Percentiles rank a stretch among this genome's conserved stretches.
Evolutionary conservation across 2,888 invertebrate genomes (phyloP).

Genomic region (Pterobdella sp.): DNA sequence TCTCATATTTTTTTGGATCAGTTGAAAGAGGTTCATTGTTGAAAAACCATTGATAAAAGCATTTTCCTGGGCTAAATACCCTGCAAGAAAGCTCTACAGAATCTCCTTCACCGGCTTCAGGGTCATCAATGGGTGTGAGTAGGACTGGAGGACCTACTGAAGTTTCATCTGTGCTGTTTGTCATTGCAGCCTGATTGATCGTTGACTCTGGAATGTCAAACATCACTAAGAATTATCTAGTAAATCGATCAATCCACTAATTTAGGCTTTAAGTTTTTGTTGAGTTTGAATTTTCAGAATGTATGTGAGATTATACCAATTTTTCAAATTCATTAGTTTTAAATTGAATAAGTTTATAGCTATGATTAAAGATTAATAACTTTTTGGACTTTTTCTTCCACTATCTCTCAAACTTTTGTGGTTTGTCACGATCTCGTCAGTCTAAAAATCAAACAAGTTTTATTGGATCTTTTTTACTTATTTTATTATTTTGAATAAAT

Average conservation of each 20-base stretch:
- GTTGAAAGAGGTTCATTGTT: constrained; percentile 24
- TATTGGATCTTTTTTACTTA: background rate
- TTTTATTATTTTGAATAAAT: background rate
- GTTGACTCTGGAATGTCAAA: background rate
- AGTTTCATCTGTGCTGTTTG: constrained; percentile 13
- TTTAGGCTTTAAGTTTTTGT: background rate
- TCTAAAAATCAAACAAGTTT: too few relatives aligned
- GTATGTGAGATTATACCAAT: too few relatives aligned
- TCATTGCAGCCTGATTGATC: background rate
- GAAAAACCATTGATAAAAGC: constrained; percentile 31
- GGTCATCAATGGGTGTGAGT: constrained; percentile 73
- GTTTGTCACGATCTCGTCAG: too few relatives aligned
- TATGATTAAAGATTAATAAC: too few relatives aligned
- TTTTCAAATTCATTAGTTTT: too few relatives aligned
- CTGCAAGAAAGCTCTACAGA: constrained; percentile 76
- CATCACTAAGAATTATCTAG: background rate
- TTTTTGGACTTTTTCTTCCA: too few relatives aligned
- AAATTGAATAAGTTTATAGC: too few relatives aligned
- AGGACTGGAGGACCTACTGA: constrained; percentile 61
- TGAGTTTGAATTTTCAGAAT: too few relatives aligned
- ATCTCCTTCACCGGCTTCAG: constrained; percentile 82
- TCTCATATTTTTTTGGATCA: constrained; percentile 17
- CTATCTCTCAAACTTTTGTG: too few relatives aligned
- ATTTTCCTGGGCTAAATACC: constrained; percentile 36
- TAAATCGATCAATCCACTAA: background rate